Evolutionary conservation across 1,140 invertebrate genomes (phyloP), one percentile per base, ranked within the genome.

Genomic region (Drosophila kikkawai): DNA sequence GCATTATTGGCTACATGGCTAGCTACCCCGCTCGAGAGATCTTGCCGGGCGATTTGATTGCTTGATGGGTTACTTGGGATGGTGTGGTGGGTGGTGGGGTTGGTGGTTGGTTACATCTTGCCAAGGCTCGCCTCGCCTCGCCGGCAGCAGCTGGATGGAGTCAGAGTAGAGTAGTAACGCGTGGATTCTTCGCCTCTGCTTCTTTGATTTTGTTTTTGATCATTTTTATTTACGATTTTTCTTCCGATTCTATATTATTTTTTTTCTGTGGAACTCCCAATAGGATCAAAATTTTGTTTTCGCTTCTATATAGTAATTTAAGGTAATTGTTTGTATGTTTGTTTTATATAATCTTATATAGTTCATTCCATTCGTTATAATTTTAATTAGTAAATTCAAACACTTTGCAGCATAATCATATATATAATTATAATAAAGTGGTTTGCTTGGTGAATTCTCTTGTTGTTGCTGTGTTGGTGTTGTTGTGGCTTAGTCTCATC

Each of bases 301-400:
- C 55, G 53, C 53, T 56, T 57, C 60, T 61, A 66, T 70, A 80
- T 85, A 86, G 75, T 84, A 56, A 82, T 86, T 86, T 79, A 66
- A 55, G 76, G 64, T 76, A 79, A 70, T 77, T 61, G 59, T 65
- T 65, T 76, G 83, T 69, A 56, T 39, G 53, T 56, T 56, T 56
- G 53, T 56, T 70, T 84, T 85, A 90, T 88, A 88, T 90, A 88
- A 85, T 90, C 85, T 90, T 88, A 88, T 88, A 90, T 88, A 88
- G 85, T 71, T 87, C 75, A 76, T 84, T 90, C 61, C 81, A 81
- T 85, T 88, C 69, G 79, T 85, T 81, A 86, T 90, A 82, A 74
- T 82, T 81, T 56, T 91, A 88, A 79, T 91, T 90, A 90, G 79
- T 90, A 90, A 90, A 85, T 90, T 90, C 79, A 90, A 90, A 91